Evolutionary conservation across 2,888 invertebrate species (phyloP), one percentile per base, ranked within the genome.

Genomic region (Thalpophila matura): DNA sequence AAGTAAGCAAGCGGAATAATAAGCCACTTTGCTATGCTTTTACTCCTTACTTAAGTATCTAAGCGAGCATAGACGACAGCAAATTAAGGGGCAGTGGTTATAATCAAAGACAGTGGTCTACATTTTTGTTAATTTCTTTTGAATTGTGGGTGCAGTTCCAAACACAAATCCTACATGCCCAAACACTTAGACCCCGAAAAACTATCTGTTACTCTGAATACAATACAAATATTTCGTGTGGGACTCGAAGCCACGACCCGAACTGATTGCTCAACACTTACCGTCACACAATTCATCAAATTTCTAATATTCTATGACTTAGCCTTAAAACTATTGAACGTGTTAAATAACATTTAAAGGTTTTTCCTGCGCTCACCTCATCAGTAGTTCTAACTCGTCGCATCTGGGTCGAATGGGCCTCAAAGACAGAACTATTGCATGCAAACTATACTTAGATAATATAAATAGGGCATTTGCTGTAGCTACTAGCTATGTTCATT

Each of bases 1-100:
- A 60, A 29, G 56, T 51, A 57, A 55, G 59, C 50, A 64, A 35
- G 56, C 40, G 27, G 70, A 81, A 75, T 77, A 74, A 63, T 53
- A 71, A 75, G 33, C 18, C 37, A 7, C 16, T 26, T 47, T 1
- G 35, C 26, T 49, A 55, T 20, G 18, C 33, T 35, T 43, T 50
- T 20, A 35, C 45, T 47, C 43, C 40, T 54, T 54, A 49, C 40
- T 55, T 47, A 45, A 46, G 42, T 53, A 29, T 33, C 1, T 35
- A 49, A 58, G 20, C n/a, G 1, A 3, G n/a, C 10, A 0, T 26
- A 12, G 10, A n/a, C 1, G 26, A 33, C 35, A 14, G 35, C 29
- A 18, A 27, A 12, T 58, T 57, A 67, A 62, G 40, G 20, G 31
- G 7, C n/a, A 37, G 35, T n/a, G n/a, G n/a, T n/a, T n/a, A n/a